Conservation (phyloP, 1,140 invertebrate genomes). For the Adoxophyes honmai region DNA sequence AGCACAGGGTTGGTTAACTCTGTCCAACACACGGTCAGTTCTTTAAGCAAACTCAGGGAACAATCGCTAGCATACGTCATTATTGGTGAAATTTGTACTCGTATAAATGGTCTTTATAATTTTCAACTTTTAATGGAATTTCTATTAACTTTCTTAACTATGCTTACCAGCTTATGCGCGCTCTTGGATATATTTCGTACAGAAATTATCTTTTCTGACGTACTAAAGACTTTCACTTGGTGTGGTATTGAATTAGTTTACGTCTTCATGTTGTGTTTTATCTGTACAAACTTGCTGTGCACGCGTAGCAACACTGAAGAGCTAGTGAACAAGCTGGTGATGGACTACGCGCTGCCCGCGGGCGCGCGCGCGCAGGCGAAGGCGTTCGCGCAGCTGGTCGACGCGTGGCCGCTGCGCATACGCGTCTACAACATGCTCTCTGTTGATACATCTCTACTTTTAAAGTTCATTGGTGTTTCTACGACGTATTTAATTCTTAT, state of each 20-base stretch:
- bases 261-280: slow-evolving; percentile 30
- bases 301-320: slow-evolving; percentile 1
- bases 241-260: slow-evolving; percentile 34
- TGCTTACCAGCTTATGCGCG: slow-evolving; percentile 46
- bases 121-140: slow-evolving; percentile 49
- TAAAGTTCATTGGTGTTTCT: slow-evolving; percentile 10
- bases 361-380: slow-evolving; percentile 9
- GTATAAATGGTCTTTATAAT: slow-evolving; percentile 48
- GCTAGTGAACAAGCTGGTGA: slow-evolving; percentile 15
- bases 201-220: slow-evolving; percentile 8
- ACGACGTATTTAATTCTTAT: slow-evolving; percentile 17
- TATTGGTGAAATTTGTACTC: slow-evolving; percentile 38
- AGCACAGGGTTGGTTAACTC: too few species aligned
- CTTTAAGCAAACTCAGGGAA: too few species aligned
- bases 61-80: slow-evolving; percentile 36
- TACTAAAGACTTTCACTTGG: slow-evolving; percentile 32
- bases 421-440: slow-evolving; percentile 18
- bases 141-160: slow-evolving; percentile 41
- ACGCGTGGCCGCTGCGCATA: slow-evolving; percentile 14
- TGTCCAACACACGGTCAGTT: too few species aligned
- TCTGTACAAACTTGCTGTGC: slow-evolving; percentile 1
- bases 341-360: slow-evolving; percentile 10
- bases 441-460: slow-evolving; percentile 5
- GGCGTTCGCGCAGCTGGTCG: slow-evolving; percentile 16
- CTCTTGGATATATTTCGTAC: slow-evolving; percentile 39